Conservation (phyloP, 92 coral and sea anemone genomes). For the Meandrina meandrites region DNA sequence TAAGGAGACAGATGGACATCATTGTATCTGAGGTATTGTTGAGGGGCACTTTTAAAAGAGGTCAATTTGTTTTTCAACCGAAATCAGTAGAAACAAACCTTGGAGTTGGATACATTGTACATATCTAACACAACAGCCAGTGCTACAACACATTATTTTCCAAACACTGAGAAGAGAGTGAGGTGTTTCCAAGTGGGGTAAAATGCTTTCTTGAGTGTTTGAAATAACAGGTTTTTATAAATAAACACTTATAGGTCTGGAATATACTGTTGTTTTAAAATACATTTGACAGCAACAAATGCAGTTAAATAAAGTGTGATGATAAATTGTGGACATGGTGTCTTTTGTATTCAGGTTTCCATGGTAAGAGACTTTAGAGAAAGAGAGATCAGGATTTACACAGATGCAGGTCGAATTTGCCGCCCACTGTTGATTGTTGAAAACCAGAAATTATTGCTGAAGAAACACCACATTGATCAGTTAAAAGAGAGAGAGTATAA, state of each 20-base stretch:
- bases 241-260: too few relatives aligned
- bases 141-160: too few relatives aligned
- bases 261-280: too few relatives aligned
- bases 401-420: slow-evolving; percentile 99
- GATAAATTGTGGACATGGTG: neutral
- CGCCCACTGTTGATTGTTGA: slow-evolving; percentile 97
- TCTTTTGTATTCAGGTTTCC: slow-evolving; percentile 66
- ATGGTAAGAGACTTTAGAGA: slow-evolving; percentile 99
- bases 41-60: neutral
- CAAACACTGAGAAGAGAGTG: too few relatives aligned
- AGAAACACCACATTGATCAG: slow-evolving; percentile 97
- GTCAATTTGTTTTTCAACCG: neutral
- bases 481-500: slow-evolving; percentile 97
- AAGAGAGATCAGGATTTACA: slow-evolving; percentile 96
- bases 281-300: neutral
- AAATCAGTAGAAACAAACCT: too few relatives aligned
- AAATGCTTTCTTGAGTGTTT: too few relatives aligned
- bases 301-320: neutral
- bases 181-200: too few relatives aligned
- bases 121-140: too few relatives aligned
- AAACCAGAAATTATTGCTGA: slow-evolving; percentile 89
- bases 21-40: slow-evolving; percentile 93
- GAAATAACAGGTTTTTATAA: too few relatives aligned
- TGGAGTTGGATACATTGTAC: too few relatives aligned
- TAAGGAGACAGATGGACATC: slow-evolving; percentile 98